These are phyloP conservation scores for Teinopalpus imperialis DNA, from an alignment of 2,888 invertebrate genomes.

Conservation along the genomic window DNA sequence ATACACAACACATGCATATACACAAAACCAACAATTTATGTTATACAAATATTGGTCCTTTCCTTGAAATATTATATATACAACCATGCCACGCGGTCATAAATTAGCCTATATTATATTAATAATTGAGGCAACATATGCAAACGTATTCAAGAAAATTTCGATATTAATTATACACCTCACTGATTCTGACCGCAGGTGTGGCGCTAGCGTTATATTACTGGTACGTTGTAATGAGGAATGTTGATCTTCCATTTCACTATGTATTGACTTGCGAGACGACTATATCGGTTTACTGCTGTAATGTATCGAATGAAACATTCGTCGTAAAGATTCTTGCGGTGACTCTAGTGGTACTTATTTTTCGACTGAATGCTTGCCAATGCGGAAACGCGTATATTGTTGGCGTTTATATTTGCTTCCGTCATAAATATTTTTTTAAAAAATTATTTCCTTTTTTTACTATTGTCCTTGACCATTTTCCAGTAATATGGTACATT, in stretches of 20 bases:
- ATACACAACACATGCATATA: too few species aligned
- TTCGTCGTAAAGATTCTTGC: constrained; percentile 32
- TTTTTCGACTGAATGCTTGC: constrained; percentile 8
- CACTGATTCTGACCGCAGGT: constrained; percentile 51
- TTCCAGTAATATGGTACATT: too few species aligned
- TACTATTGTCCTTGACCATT: too few species aligned
- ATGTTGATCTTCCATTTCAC: constrained; percentile 53
- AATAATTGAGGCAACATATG: too few species aligned
- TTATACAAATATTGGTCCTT: too few species aligned
- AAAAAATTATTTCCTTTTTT: too few species aligned
- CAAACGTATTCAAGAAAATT: constrained; percentile 11
- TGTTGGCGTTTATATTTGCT: neutral
- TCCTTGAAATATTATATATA: too few species aligned
- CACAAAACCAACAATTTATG: too few species aligned
- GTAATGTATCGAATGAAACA: constrained; percentile 32
- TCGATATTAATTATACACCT: constrained; percentile 29
- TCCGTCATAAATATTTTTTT: too few species aligned
- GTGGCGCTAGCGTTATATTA: constrained; percentile 54
- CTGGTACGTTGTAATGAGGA: constrained; percentile 40
- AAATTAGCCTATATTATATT: too few species aligned
- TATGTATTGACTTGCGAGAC: constrained; percentile 48
- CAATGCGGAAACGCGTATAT: constrained; percentile 13
- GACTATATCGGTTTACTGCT: constrained; percentile 47
- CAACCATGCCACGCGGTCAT: too few species aligned
- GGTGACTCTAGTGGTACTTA: constrained; percentile 14